Evolutionary conservation across 53 echinoderm and acorn worm species (phyloP).

Genomic region (Temnopleurus reevesii): DNA sequence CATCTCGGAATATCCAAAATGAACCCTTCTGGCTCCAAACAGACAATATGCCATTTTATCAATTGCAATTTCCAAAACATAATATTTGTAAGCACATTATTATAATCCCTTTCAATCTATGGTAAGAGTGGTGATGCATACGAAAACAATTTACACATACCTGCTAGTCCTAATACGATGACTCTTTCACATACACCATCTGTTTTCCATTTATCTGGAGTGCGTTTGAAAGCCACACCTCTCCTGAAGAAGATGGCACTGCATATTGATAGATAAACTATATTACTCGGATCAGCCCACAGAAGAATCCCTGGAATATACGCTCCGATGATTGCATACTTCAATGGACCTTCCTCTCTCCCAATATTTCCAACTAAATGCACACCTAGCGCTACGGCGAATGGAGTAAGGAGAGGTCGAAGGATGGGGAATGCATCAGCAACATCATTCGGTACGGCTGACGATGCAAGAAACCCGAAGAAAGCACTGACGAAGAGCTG

Average conservation of each 20-base stretch:
- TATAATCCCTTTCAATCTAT: too few species aligned
- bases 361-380: constrained; percentile 86
- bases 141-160: too few species aligned
- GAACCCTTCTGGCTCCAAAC: too few species aligned
- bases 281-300: constrained; percentile 53
- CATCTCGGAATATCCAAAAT: too few species aligned
- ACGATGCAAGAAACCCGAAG: constrained; percentile 72
- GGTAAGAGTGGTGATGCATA: too few species aligned
- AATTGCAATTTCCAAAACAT: too few species aligned
- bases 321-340: constrained; percentile 63
- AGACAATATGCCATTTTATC: too few species aligned
- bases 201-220: constrained; percentile 23
- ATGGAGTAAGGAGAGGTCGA: constrained; percentile 63
- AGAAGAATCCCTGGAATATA: constrained; percentile 58
- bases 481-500: constrained; percentile 73
- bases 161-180: constrained; percentile 70
- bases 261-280: constrained; percentile 64
- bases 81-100: too few species aligned
- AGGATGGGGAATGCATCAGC: constrained; percentile 45
- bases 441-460: constrained; percentile 72
- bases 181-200: constrained; percentile 70
- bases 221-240: constrained; percentile 64
- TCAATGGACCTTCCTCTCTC: constrained; percentile 67
- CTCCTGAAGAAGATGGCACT: constrained; percentile 73
- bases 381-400: constrained; percentile 72